Evolutionary conservation across 2,113 vertebrate genomes (phyloP).

Genomic region (Regulus satrapa): DNA sequence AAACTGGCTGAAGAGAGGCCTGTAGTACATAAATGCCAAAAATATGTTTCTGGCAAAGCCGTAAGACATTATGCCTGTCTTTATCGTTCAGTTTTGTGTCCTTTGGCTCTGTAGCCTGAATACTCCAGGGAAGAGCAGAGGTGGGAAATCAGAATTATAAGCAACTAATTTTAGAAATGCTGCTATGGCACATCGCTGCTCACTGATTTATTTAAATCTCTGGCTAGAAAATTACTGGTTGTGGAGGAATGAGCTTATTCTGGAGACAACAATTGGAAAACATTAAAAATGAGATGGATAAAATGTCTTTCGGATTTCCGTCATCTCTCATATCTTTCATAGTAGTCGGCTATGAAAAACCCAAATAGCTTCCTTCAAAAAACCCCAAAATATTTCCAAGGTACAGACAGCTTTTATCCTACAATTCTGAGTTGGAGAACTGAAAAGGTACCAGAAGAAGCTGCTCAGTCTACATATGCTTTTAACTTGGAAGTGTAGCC

Average conservation of each 20-base stretch:
- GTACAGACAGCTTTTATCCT: not conserved
- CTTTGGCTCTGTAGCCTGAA: not conserved
- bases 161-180: slow-evolving; percentile 19
- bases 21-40: not conserved
- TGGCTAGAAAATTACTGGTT: slow-evolving; percentile 11
- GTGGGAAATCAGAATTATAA: not conserved
- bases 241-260: not conserved
- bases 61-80: not conserved
- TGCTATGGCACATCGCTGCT: not conserved
- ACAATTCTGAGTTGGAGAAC: not conserved
- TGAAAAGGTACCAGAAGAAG: not conserved
- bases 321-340: not conserved
- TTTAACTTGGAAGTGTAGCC: not conserved
- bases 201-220: not conserved
- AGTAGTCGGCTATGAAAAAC: not conserved
- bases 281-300: not conserved
- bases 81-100: not conserved
- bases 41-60: not conserved
- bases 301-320: not conserved
- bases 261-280: not conserved
- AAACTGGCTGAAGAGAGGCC: not conserved
- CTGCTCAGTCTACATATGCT: rapidly evolving
- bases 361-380: not conserved
- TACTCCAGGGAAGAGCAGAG: not conserved
- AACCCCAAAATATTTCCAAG: not conserved